These are phyloP conservation scores for Neogobius melanostomus DNA, from an alignment of 2,113 vertebrate genomes.

Conservation along the genomic window DNA sequence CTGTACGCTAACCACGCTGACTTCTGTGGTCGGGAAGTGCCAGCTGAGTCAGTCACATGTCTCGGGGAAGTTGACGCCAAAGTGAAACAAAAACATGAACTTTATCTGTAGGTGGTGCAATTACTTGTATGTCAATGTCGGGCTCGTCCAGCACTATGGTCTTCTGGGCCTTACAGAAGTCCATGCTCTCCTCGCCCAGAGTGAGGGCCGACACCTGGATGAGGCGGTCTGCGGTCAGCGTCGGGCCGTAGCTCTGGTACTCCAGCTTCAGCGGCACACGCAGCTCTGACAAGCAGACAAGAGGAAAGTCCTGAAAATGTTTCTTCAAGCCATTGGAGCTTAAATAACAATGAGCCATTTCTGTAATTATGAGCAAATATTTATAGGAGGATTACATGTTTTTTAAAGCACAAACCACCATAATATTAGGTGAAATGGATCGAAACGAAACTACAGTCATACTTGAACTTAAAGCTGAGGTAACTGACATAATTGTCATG, in stretches of 20 bases:
- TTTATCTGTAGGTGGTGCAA: not conserved
- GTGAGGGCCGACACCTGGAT: conserved; percentile 85
- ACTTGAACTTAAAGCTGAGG: no score
- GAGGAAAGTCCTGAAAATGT: not conserved
- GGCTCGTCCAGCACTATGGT: conserved; percentile 85
- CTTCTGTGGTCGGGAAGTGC: not conserved
- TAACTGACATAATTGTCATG: no score
- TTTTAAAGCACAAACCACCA: no score
- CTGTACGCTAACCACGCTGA: not conserved
- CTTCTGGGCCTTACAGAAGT: conserved; percentile 70
- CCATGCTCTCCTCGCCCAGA: conserved; percentile 50
- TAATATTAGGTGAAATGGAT: no score
- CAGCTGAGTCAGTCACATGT: not conserved
- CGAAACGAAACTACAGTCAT: no score
- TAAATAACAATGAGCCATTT: no score
- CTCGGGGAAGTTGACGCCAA: not conserved
- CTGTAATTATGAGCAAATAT: no score
- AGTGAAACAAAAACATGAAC: not conserved
- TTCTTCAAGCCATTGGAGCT: no score
- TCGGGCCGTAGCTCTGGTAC: conserved; percentile 76
- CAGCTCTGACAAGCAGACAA: conserved; percentile 63
- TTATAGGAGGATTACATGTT: no score
- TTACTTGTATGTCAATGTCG: conserved; percentile 82
- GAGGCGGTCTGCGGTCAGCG: conserved; percentile 81
- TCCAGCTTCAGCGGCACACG: conserved; percentile 73